These are phyloP conservation scores for Clarias magur DNA, from an alignment of 2,113 vertebrate species.

Conservation along the genomic window DNA sequence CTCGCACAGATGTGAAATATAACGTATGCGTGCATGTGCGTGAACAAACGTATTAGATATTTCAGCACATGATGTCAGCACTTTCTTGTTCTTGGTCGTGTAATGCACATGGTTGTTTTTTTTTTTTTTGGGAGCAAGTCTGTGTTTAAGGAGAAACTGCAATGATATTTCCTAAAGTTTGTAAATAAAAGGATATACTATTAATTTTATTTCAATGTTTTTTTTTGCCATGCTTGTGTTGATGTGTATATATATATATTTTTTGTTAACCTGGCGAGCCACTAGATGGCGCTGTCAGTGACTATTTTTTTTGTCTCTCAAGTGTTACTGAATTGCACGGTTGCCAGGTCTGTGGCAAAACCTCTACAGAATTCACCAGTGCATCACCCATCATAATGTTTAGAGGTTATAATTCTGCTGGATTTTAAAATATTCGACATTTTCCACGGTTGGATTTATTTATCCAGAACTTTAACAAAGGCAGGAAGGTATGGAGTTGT, in stretches of 20 bases:
- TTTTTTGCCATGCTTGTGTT: neutral
- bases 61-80: slow-evolving; percentile 5
- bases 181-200: slow-evolving; percentile 69
- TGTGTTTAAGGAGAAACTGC: slow-evolving; percentile 4
- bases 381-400: neutral
- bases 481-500: neutral
- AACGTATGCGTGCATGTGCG: too few relatives aligned
- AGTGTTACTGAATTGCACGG: neutral
- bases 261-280: neutral
- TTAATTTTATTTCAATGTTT: neutral
- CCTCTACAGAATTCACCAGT: neutral
- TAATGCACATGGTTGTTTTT: slow-evolving; percentile 2
- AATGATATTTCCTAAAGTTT: slow-evolving; percentile 39
- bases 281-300: slow-evolving; percentile 31
- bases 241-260: too few relatives aligned
- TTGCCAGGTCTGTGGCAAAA: neutral
- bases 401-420: neutral
- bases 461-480: neutral
- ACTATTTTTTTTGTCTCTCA: neutral
- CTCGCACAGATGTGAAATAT: slow-evolving; percentile 9
- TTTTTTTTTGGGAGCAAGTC: slow-evolving; percentile 3
- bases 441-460: neutral
- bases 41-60: neutral
- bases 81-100: neutral
- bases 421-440: neutral